phyloP scores from a whole-genome alignment of 2,797 vertebrate genomes.

The Silurus aristotelis region DNA sequence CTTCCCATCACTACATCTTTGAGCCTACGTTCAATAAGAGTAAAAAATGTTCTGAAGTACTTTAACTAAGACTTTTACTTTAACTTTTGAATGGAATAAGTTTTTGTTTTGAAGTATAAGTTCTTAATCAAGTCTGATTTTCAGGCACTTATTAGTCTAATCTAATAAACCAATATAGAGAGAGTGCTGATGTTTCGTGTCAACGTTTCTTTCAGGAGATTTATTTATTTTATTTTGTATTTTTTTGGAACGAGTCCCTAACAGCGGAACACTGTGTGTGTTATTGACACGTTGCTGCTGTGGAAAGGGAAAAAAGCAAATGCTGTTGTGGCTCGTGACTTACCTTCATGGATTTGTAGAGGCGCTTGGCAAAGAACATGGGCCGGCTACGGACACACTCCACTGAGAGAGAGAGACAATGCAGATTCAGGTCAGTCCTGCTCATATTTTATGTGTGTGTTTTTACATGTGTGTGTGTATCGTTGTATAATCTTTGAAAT shows the following conservation, averaged over 20 bases:
- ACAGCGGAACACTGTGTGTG: background rate
- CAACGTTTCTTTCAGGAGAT: background rate
- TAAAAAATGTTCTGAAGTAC: too few relatives aligned
- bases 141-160: too few relatives aligned
- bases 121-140: too few relatives aligned
- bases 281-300: background rate
- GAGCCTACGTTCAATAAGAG: too few relatives aligned
- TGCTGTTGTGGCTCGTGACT: background rate
- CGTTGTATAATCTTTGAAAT: too few relatives aligned
- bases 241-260: too few relatives aligned
- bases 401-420: slow-evolving; percentile 70
- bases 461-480: background rate
- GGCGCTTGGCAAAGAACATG: slow-evolving; percentile 90
- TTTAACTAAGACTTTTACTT: too few relatives aligned
- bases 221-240: background rate
- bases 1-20: too few relatives aligned
- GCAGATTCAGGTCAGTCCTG: background rate
- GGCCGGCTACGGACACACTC: slow-evolving; percentile 85
- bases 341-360: slow-evolving; percentile 98
- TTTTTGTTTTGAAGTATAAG: too few relatives aligned
- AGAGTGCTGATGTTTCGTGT: background rate
- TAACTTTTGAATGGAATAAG: too few relatives aligned
- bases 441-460: background rate
- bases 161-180: background rate
- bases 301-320: background rate